Base-by-base conservation (phyloP, 2,888 invertebrate genomes). In the Eulithis testata region DNA sequence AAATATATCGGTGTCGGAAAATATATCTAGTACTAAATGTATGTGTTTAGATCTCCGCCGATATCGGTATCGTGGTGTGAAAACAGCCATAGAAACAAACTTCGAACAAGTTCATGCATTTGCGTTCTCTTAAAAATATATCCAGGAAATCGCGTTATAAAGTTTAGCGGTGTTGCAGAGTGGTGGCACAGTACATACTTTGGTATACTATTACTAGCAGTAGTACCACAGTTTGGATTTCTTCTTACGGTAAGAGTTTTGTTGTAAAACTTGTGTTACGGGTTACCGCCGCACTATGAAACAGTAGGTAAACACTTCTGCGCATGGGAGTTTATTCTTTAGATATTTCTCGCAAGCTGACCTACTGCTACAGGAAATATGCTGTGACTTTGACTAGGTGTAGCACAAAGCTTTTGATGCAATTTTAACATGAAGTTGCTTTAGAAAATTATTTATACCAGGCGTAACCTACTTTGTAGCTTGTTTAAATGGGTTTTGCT, bases 341-440 rank as follows among this genome's bases (percentile, higher is more conserved):
- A 8, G 47, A 8, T 21, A 51, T 27, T 37, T 12, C 40, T 43
- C 27, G 11, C 44, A 27, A 58, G 40, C 14, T 12, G 7, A 31
- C 6, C 7, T 59, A 51, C 59, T 59, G 59, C 9, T 51, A 9
- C 9, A 44, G 31, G 4, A n/a, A 51, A 12, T 27, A 9, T 61
- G 31, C 50, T 61, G 67, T 63, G 56, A 11, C 40, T 43, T 69
- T 67, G 73, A 71, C 72, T 72, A 65, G 73, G 72, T 75, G 73
- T 75, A 63, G 69, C 66, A 79, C 75, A 78, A 79, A 79, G 76
- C 76, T 78, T 76, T 76, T 75, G 74, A 80, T 77, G 76, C 74
- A 78, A 75, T 80, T 78, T 79, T 68, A 74, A 66, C 75, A 72
- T 68, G 63, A 65, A 74, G 71, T 74, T 73, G 68, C 68, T 74